Conservation (phyloP, 2,888 invertebrate species). For the Prenolepis imparis region DNA sequence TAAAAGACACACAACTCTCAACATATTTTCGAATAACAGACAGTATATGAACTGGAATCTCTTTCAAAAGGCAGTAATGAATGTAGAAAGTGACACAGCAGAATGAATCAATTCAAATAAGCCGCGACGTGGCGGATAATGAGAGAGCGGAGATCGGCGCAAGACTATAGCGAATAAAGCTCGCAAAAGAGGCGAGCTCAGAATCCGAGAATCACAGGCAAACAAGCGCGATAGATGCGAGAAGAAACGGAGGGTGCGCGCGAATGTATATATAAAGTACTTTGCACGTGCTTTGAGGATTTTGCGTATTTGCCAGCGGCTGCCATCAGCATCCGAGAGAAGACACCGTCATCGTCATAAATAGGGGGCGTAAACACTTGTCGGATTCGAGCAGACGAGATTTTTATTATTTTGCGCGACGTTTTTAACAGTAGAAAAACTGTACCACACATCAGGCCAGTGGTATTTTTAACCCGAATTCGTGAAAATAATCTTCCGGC, state of each 20-base stretch:
- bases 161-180: constrained; percentile 14
- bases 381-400: constrained; percentile 74
- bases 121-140: constrained; percentile 44
- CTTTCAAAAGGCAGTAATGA: constrained; percentile 3
- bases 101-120: constrained; percentile 47
- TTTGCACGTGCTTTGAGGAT: constrained; percentile 58
- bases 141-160: constrained; percentile 19
- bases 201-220: constrained; percentile 35
- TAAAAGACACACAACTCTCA: constrained; percentile 20
- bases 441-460: constrained; percentile 30
- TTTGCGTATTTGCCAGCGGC: constrained; percentile 66
- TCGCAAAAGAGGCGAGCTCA: constrained; percentile 42
- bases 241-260: constrained; percentile 34
- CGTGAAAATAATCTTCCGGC: constrained; percentile 59
- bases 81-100: neutral
- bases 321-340: constrained; percentile 61
- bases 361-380: constrained; percentile 73
- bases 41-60: constrained; percentile 2
- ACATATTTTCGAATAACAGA: constrained; percentile 2
- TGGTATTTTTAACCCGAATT: constrained; percentile 61
- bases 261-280: constrained; percentile 58
- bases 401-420: constrained; percentile 78
- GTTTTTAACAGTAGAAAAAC: constrained; percentile 55
- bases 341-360: constrained; percentile 73
- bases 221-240: constrained; percentile 22